Conservation (phyloP, 1,140 invertebrate genomes). For the roundworm (Caenorhabditis elegans) region DNA sequence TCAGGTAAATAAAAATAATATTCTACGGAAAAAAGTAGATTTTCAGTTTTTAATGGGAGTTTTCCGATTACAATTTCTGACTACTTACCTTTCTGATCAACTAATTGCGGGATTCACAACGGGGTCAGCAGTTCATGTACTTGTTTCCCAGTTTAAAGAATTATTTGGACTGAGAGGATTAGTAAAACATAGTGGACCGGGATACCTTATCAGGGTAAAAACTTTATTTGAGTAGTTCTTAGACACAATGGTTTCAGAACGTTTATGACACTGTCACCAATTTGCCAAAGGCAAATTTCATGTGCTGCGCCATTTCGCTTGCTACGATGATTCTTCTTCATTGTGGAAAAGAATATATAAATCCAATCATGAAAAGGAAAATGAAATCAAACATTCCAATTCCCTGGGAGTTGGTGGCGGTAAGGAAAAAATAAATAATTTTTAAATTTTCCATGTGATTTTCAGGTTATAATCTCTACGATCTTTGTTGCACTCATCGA, state of each 20-base stretch:
- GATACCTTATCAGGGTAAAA: slow-evolving; percentile 53
- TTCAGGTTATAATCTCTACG: slow-evolving; percentile 59
- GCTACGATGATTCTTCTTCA: slow-evolving; percentile 54
- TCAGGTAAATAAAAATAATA: not conserved
- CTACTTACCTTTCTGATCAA: slow-evolving; percentile 62
- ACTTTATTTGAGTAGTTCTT: too few relatives aligned
- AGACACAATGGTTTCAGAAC: slow-evolving; percentile 41
- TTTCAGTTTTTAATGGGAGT: slow-evolving; percentile 61
- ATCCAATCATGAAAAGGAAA: slow-evolving; percentile 55
- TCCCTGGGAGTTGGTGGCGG: slow-evolving; percentile 60
- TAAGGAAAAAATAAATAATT: not conserved
- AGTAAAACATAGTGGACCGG: slow-evolving; percentile 45
- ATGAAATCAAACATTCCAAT: slow-evolving; percentile 52
- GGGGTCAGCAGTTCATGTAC: slow-evolving; percentile 59
- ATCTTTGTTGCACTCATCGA: slow-evolving; percentile 55
- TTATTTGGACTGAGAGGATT: slow-evolving; percentile 55
- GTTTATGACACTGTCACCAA: slow-evolving; percentile 31
- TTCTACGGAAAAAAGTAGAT: not conserved
- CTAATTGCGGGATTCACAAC: slow-evolving; percentile 62
- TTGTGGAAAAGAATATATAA: slow-evolving; percentile 58
- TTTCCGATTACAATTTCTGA: slow-evolving; percentile 62
- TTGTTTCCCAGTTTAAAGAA: slow-evolving; percentile 60
- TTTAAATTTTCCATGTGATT: slow-evolving; percentile 35
- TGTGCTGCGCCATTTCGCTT: slow-evolving; percentile 49
- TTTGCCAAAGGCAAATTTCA: slow-evolving; percentile 41